Base-by-base conservation (phyloP, 2,113 vertebrate species). In the Peromyscus polionotus region DNA sequence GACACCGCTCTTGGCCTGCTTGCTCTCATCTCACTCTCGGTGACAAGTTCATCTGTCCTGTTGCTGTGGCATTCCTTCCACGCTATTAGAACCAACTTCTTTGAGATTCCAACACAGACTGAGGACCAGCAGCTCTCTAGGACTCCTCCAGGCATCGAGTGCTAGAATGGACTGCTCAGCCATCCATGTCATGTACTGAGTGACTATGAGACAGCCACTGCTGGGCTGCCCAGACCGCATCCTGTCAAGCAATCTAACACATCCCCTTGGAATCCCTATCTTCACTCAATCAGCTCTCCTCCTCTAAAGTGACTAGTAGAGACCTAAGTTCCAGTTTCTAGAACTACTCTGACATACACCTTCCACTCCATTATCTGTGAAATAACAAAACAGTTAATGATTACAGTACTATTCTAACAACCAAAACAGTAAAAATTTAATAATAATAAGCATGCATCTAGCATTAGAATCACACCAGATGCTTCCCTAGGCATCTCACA, bases 321-420 rank as follows among this genome's bases (percentile, higher is more conserved):
- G 59, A 88, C 73, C 28, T 28, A 73, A 94, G 77, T 68, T 63
- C 36, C 13, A 59, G 90, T 80, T 96, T 83, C 86, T 79, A 92
- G 48, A 22, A 91, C 89, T 67, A 72, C 76, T 63, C 12, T 65
- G 61, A 77, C 7, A 51, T 5, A 65, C 5, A 70, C 42, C 16
- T 88, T 54, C 36, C 65, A 19, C 63, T 93, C 24, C 61, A 75
- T 0, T 61, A 28, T 39, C 45, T 77, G 31, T 92, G 39, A 88
- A 95, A 90, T 76, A 95, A 92, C 42, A 90, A 28, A 93, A 92
- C 87, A 68, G 24, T 36, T 36, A 80, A 93, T 3, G 3, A n/a
- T 0, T 80, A 26, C 31, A 42, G 3, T 42, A 95, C 61, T 68
- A 79, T 75, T 61, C n/a, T 33, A 48, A 12, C 68, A 88, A 86